phyloP scores from a whole-genome alignment of 2,797 vertebrate genomes.

The Amblyopsis hoosieri region DNA sequence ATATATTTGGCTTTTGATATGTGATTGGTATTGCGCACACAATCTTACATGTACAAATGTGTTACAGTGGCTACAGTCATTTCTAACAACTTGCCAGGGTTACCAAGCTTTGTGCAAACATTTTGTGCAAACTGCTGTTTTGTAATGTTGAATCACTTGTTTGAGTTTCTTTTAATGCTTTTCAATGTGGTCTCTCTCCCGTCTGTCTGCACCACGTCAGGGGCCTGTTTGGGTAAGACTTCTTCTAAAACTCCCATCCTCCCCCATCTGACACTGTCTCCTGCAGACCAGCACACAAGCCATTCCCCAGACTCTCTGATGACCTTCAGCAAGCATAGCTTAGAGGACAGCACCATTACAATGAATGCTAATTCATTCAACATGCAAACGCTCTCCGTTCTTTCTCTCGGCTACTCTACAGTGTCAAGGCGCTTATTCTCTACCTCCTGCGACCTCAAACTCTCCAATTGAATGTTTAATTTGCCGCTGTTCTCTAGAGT shows the following conservation, averaged over 20 bases:
- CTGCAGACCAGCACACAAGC: constrained; percentile 35
- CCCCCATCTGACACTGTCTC: constrained; percentile 29
- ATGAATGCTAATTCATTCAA: constrained; percentile 30
- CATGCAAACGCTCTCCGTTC: not conserved
- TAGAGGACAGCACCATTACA: constrained; percentile 22
- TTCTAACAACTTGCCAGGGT: too few species aligned
- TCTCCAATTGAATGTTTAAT: not conserved
- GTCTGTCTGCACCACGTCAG: constrained; percentile 82
- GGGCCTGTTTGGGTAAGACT: constrained; percentile 89
- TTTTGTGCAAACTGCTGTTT: constrained; percentile 23
- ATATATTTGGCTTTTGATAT: constrained; percentile 4
- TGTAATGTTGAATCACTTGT: not conserved
- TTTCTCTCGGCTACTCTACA: not conserved
- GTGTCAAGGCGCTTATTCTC: constrained; percentile 8
- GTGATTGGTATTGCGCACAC: not conserved
- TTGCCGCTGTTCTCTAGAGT: not conserved
- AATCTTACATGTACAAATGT: too few species aligned
- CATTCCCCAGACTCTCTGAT: constrained; percentile 2
- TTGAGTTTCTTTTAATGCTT: constrained; percentile 39
- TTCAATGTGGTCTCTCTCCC: constrained; percentile 71
- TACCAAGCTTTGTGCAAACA: not conserved
- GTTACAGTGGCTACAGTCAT: too few species aligned
- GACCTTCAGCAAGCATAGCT: constrained; percentile 42
- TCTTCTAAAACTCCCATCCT: constrained; percentile 46
- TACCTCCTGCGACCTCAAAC: constrained; percentile 6